A percentile compares a stretch with the other conserved stretches of the same genome.
These are phyloP conservation scores for Saccopteryx leptura DNA, from an alignment of 2,113 vertebrate species.

Conservation along the genomic window DNA sequence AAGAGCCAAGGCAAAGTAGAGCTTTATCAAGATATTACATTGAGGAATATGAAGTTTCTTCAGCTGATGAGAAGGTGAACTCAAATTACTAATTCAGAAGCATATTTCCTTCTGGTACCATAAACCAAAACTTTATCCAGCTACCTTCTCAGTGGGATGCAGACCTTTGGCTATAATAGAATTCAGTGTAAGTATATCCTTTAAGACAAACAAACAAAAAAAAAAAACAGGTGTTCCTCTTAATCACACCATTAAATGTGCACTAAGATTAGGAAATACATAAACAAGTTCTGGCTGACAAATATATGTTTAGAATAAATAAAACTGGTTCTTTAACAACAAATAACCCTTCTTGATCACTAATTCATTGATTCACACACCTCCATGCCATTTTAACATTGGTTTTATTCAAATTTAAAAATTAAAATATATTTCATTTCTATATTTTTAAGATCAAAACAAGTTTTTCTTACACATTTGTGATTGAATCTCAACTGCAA, in stretches of 20 bases:
- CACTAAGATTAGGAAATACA: background rate
- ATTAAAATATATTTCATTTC: slow-evolving; percentile 2
- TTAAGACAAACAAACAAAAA: background rate
- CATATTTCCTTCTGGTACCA: slow-evolving; percentile 46
- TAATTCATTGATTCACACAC: background rate
- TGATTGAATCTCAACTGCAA: background rate
- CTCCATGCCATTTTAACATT: background rate
- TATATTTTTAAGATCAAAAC: background rate
- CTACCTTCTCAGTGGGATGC: slow-evolving; percentile 62
- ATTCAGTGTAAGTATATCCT: slow-evolving; percentile 62
- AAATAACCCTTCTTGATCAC: background rate
- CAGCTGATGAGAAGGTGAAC: slow-evolving; percentile 55
- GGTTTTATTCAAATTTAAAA: background rate
- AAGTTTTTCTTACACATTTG: background rate
- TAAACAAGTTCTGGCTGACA: background rate
- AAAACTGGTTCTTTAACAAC: background rate
- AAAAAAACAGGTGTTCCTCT: slow-evolving; percentile 55
- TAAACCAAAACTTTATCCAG: slow-evolving; percentile 71
- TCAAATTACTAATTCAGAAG: slow-evolving; percentile 64
- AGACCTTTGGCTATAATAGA: slow-evolving; percentile 67
- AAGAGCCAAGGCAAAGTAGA: slow-evolving; percentile 38
- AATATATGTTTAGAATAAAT: slow-evolving; percentile 30
- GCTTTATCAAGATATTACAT: slow-evolving; percentile 35
- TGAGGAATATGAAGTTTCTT: slow-evolving; percentile 43
- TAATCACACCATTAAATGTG: slow-evolving; percentile 31